Evolutionary conservation across 2,113 vertebrate genomes (phyloP).

Genomic region (Cardinalis cardinalis): DNA sequence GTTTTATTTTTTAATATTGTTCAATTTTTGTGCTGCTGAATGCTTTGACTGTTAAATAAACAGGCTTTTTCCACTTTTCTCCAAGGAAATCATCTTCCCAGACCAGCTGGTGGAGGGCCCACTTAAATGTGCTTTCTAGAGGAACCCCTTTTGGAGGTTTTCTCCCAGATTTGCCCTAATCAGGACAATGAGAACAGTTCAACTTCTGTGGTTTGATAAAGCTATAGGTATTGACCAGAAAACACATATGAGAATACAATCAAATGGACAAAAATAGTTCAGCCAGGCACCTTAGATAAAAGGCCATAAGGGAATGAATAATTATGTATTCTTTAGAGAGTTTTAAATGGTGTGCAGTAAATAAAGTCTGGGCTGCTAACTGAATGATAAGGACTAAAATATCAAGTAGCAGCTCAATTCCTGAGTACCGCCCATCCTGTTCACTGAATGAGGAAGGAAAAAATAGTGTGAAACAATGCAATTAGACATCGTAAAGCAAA

Average conservation of each 20-base stretch:
- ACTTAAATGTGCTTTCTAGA: not conserved
- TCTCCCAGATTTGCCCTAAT: not conserved
- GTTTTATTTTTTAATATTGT: not conserved
- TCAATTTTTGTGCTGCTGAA: not conserved
- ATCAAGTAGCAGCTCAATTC: slow-evolving; percentile 39
- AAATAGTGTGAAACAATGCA: slow-evolving; percentile 64
- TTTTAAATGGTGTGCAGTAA: slow-evolving; percentile 39
- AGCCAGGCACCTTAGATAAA: not conserved
- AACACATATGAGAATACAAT: not conserved
- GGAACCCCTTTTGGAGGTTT: not conserved
- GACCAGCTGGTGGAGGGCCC: not conserved
- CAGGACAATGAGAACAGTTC: not conserved
- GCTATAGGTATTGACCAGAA: not conserved
- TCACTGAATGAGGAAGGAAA: slow-evolving; percentile 50
- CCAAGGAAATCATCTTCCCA: not conserved
- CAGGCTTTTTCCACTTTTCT: not conserved
- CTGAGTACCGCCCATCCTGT: slow-evolving; percentile 49
- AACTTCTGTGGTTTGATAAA: not conserved
- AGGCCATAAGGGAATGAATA: slow-evolving; percentile 13
- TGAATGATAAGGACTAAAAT: slow-evolving; percentile 56
- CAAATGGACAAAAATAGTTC: slow-evolving; percentile 35
- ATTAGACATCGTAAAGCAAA: slow-evolving; percentile 23
- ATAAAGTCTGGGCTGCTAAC: not conserved
- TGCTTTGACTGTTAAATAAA: not conserved
- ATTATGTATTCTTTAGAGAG: slow-evolving; percentile 28